Evolutionary conservation across 2,797 vertebrate species (phyloP).

Genomic region (Loris lydekkerianus): DNA sequence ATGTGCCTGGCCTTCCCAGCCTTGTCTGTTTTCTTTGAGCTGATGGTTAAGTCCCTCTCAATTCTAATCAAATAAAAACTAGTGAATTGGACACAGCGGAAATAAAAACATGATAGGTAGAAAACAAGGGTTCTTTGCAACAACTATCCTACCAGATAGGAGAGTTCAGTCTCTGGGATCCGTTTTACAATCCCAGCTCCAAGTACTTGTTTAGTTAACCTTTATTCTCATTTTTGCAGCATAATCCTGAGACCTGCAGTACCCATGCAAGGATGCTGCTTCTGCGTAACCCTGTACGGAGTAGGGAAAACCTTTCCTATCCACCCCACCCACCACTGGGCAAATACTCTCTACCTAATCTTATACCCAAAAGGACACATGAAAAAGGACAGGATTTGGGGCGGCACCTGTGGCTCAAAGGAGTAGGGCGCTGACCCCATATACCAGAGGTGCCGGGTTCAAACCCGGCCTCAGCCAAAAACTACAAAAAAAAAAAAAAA

Average conservation of each 20-base stretch:
- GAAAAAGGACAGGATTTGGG: background rate
- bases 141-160: background rate
- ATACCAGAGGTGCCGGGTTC: no score
- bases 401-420: no score
- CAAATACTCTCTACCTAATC: background rate
- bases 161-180: background rate
- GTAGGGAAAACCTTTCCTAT: background rate
- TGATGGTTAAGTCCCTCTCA: background rate
- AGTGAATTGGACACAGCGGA: background rate
- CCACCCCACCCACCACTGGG: background rate
- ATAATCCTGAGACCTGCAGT: background rate
- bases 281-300: background rate
- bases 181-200: constrained; percentile 12
- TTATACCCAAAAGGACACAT: background rate
- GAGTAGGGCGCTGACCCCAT: no score
- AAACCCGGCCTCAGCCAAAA: no score
- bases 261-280: background rate
- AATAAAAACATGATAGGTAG: background rate
- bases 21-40: constrained; percentile 16
- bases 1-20: no score
- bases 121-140: constrained; percentile 57
- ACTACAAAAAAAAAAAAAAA: no score
- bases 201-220: background rate
- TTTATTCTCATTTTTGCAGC: constrained; percentile 31
- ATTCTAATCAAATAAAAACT: constrained; percentile 58